phyloP scores from a whole-genome alignment of 2,888 invertebrate genomes.

The Tipula lateralis region DNA sequence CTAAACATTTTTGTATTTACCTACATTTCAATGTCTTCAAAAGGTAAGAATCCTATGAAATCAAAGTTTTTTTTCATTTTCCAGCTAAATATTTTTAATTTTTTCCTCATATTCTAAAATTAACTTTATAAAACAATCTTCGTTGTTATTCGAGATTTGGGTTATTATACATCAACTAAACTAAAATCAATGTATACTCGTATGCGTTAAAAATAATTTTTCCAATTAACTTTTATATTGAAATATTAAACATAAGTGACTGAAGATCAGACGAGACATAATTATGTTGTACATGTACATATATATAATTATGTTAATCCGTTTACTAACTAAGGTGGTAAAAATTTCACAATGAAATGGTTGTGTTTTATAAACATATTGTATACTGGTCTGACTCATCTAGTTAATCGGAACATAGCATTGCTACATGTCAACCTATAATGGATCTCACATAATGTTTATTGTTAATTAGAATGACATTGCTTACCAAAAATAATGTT shows the following conservation, averaged over 20 bases:
- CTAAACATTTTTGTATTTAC: too few relatives aligned
- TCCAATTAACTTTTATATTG: neutral
- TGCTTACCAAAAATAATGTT: neutral
- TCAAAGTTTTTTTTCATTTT: neutral
- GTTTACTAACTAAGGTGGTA: too few relatives aligned
- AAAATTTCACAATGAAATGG: too few relatives aligned
- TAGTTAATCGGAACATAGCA: neutral
- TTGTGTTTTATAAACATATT: too few relatives aligned
- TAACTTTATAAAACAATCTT: neutral
- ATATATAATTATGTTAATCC: neutral
- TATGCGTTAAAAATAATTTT: neutral
- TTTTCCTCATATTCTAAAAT: neutral
- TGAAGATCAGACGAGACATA: neutral
- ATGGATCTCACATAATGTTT: neutral
- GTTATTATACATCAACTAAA: neutral
- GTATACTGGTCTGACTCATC: neutral
- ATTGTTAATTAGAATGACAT: neutral
- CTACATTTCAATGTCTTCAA: neutral
- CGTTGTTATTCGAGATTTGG: neutral
- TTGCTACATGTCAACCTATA: neutral
- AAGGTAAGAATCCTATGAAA: neutral
- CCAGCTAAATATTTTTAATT: neutral
- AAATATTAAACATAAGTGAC: neutral
- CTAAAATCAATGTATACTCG: neutral
- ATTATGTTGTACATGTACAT: neutral